Base-by-base conservation (phyloP, 2,888 invertebrate species). In the Willowsia nigromaculata region DNA sequence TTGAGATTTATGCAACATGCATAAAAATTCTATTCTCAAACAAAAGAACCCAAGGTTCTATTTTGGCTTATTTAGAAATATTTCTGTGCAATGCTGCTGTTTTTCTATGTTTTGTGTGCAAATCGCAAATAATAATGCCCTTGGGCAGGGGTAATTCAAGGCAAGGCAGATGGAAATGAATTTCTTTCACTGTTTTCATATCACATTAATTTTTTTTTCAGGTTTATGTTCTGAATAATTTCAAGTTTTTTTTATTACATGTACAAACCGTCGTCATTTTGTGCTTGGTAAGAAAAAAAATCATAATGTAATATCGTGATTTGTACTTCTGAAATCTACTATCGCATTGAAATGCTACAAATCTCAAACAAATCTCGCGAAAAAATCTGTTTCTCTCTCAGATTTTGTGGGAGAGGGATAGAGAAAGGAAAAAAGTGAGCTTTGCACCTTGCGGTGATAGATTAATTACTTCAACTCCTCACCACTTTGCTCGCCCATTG, bases 371-470 rank as follows among this genome's bases (percentile, higher is more conserved):
- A 65, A 65, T 65, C 65, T 65, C n/a, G 33, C 65, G 33, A 65
- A 65, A 62, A 65, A 22, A 59, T 59, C 65, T 25, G 47, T 43
- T 62, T 81, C 65, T 18, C 62, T 47, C 1, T 1, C 25, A 59
- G 68, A 37, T 40, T 30, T 22, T 68, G 25, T 43, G 43, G 13
- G 40, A 65, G 27, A 59, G 59, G 27, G 25, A n/a, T n/a, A 27
- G 27, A 59, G 33, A 65, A 15, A 13, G 65, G 33, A 33, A 43
- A 47, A 71, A 47, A 25, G 71, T 71, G 56, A 81, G 74, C 22
- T 76, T 88, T 88, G 65, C 88, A 88, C 83, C 88, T 88, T 65
- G 88, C 82, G 88, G 88, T 88, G 74, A 88, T 88, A 88, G 83
- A 88, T 88, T 88, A 88, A 88, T 88, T 88, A 83, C 88, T 83